Percentiles rank a stretch among this genome's conserved stretches.
These are phyloP conservation scores for Alaudala cheleensis DNA, from an alignment of 2,113 vertebrate genomes.

Conservation along the genomic window DNA sequence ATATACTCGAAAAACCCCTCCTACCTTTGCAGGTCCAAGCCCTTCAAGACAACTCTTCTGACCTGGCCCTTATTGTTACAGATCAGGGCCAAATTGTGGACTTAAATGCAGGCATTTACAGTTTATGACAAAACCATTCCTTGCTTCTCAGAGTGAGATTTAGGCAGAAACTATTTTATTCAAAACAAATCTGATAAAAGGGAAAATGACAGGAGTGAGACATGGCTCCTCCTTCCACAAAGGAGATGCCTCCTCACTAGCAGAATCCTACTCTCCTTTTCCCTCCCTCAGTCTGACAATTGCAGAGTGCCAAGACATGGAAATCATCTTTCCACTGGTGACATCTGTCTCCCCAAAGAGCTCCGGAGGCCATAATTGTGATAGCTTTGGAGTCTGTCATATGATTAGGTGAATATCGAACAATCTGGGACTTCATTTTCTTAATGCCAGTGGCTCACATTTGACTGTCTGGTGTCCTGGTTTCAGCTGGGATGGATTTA, in stretches of 20 bases:
- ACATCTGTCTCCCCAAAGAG: slow-evolving; percentile 57
- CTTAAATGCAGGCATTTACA: neutral
- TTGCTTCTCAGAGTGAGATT: neutral
- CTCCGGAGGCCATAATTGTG: slow-evolving; percentile 27
- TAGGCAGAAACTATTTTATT: neutral
- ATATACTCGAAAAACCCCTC: fast-evolving
- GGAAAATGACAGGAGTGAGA: slow-evolving; percentile 4
- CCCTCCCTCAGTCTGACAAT: slow-evolving; percentile 13
- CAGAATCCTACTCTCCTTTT: slow-evolving; percentile 1
- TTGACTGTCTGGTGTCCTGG: neutral
- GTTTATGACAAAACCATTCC: neutral
- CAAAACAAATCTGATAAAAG: slow-evolving; percentile 21
- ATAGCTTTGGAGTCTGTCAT: slow-evolving; percentile 54
- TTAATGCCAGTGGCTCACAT: slow-evolving; percentile 11
- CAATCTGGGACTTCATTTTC: slow-evolving; percentile 40
- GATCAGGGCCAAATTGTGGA: neutral
- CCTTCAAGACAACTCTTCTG: neutral
- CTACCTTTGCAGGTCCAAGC: neutral
- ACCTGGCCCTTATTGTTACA: neutral
- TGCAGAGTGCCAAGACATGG: neutral
- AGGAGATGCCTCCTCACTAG: neutral
- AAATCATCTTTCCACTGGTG: slow-evolving; percentile 54
- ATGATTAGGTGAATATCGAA: slow-evolving; percentile 37
- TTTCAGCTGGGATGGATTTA: neutral
- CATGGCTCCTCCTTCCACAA: neutral